These are phyloP conservation scores for Craseonycteris thonglongyai DNA, from an alignment of 2,113 vertebrate genomes.

Conservation along the genomic window DNA sequence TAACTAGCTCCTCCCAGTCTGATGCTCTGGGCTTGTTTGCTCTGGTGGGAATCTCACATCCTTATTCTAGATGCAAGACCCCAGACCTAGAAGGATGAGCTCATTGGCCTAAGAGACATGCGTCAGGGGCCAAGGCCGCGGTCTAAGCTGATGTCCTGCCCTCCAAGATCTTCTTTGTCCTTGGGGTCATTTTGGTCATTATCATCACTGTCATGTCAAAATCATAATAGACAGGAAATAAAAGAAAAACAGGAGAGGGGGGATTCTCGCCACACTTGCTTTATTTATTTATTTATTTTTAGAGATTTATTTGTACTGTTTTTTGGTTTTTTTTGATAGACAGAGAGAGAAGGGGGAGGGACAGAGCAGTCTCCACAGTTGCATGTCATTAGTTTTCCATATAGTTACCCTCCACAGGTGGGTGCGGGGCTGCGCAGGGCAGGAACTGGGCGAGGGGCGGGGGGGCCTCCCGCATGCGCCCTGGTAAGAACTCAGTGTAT, in stretches of 20 bases:
- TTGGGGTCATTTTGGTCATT: neutral
- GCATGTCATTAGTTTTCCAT: no score
- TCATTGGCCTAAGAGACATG: neutral
- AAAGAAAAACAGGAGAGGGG: neutral
- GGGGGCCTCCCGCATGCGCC: no score
- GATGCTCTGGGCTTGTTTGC: no score
- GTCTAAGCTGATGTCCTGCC: neutral
- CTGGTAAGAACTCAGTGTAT: no score
- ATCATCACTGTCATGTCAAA: neutral
- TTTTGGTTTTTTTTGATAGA: no score
- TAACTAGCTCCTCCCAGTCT: neutral
- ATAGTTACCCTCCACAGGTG: no score
- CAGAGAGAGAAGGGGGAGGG: no score
- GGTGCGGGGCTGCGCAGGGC: no score
- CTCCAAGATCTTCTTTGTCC: neutral
- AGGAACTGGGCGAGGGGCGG: no score
- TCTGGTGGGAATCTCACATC: neutral
- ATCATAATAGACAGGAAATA: neutral
- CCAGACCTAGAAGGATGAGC: neutral
- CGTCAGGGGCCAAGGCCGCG: neutral
- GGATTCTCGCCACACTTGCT: neutral
- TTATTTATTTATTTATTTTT: no score
- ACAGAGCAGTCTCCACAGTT: no score
- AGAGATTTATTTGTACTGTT: no score
- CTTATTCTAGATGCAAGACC: neutral